Conservation (phyloP, 2,888 invertebrate genomes). For the Ectobius pallidus region DNA sequence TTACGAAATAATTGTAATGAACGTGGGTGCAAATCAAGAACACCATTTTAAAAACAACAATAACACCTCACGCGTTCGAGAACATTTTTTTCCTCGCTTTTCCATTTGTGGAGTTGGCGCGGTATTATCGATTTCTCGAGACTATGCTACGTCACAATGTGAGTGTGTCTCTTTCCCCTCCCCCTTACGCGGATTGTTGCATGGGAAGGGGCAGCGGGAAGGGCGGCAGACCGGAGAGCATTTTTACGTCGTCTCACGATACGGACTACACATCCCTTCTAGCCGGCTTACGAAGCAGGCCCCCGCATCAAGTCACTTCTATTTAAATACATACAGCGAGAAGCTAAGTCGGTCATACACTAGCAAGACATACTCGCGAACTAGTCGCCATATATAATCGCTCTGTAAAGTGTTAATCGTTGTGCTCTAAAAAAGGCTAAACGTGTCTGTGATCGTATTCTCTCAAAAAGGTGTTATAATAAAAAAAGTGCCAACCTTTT, state of each 20-base stretch:
- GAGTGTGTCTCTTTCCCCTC: neutral
- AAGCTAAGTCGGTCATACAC: neutral
- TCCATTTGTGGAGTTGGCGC: slow-evolving; percentile 15
- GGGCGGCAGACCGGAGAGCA: neutral
- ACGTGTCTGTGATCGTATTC: neutral
- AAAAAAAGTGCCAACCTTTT: too few relatives aligned
- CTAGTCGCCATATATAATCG: neutral
- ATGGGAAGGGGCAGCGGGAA: neutral
- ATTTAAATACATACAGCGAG: neutral
- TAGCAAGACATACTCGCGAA: too few relatives aligned
- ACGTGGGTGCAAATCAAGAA: neutral
- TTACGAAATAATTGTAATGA: too few relatives aligned
- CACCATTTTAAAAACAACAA: neutral
- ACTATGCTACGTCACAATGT: neutral
- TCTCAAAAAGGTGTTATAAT: too few relatives aligned
- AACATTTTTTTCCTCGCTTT: neutral
- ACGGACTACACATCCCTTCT: neutral
- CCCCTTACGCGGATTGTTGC: neutral
- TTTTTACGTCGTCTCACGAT: neutral
- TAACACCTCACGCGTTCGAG: neutral
- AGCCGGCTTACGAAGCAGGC: neutral
- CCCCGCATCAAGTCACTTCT: neutral
- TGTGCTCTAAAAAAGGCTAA: neutral
- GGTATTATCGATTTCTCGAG: neutral
- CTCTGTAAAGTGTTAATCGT: neutral